Evolutionary conservation across 2,888 invertebrate species (phyloP).

Genomic region (Xanthia icteritia): DNA sequence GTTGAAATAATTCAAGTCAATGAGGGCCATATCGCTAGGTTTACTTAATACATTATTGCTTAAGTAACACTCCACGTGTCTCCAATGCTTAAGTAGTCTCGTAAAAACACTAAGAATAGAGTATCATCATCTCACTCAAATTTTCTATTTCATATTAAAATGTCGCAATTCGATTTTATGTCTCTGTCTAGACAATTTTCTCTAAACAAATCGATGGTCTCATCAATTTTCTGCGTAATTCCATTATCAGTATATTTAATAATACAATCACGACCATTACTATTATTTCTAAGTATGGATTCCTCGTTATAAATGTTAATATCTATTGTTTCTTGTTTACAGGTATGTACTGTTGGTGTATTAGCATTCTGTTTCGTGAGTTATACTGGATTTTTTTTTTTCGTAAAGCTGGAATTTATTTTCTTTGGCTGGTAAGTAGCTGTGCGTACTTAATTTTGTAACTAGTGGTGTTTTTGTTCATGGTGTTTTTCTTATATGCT

Average conservation of each 20-base stretch:
- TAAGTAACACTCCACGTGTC: too few species aligned
- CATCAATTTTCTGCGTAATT: constrained; percentile 35
- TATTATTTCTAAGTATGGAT: constrained; percentile 39
- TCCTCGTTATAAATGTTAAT: constrained; percentile 41
- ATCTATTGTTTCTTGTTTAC: constrained; percentile 57
- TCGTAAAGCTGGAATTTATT: constrained; percentile 12
- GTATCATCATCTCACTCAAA: too few species aligned
- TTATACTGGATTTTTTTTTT: constrained; percentile 34
- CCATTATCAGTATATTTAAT: constrained; percentile 14
- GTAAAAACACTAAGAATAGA: too few species aligned
- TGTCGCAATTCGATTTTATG: too few species aligned
- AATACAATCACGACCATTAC: constrained; percentile 35
- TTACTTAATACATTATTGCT: too few species aligned
- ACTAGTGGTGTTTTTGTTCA: not conserved
- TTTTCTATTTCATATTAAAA: too few species aligned
- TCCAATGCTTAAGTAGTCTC: too few species aligned
- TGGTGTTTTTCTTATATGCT: not conserved
- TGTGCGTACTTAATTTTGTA: constrained; percentile 1
- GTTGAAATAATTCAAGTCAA: not conserved
- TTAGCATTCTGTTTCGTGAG: constrained; percentile 36
- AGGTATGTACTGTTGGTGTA: constrained; percentile 51
- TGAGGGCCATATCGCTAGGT: too few species aligned
- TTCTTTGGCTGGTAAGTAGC: constrained; percentile 16
- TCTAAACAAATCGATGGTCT: constrained; percentile 12
- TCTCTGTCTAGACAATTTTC: not conserved